These are phyloP conservation scores for Enteromius fasciolatus DNA, from an alignment of 2,797 vertebrate species.

Conservation along the genomic window DNA sequence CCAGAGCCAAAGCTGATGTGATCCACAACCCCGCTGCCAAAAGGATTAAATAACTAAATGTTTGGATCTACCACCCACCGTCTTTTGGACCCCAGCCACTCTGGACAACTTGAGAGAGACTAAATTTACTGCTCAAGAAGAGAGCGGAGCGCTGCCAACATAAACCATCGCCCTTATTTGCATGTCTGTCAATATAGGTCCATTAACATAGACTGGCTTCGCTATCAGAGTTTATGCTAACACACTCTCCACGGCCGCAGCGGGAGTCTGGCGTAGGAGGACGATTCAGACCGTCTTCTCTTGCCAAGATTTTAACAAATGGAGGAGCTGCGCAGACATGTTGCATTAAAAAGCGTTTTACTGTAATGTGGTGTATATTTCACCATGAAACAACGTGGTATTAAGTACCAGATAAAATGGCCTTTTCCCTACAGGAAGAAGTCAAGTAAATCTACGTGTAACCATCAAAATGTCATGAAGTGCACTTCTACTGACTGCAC, in stretches of 20 bases:
- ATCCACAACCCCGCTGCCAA: slow-evolving; percentile 56
- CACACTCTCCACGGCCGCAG: slow-evolving; percentile 19
- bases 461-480: slow-evolving; percentile 21
- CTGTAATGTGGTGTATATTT: slow-evolving; percentile 27
- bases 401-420: slow-evolving; percentile 22
- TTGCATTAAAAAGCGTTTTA: slow-evolving; percentile 44
- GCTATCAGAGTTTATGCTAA: slow-evolving; percentile 44
- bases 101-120: slow-evolving; percentile 50
- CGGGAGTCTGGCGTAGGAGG: slow-evolving; percentile 41
- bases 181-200: slow-evolving; percentile 56
- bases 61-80: slow-evolving; percentile 63
- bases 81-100: slow-evolving; percentile 49
- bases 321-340: slow-evolving; percentile 32
- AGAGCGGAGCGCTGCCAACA: slow-evolving; percentile 44
- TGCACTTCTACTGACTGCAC: slow-evolving; percentile 22
- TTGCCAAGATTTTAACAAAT: slow-evolving; percentile 46
- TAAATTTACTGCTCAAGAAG: slow-evolving; percentile 51
- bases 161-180: slow-evolving; percentile 56
- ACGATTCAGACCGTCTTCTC: slow-evolving; percentile 26
- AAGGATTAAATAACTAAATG: slow-evolving; percentile 67
- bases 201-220: slow-evolving; percentile 48
- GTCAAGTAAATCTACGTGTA: background rate
- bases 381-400: background rate
- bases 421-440: slow-evolving; percentile 23
- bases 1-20: slow-evolving; percentile 58